Evolutionary conservation across 2,888 invertebrate species (phyloP), one percentile per base, ranked within the genome.

Genomic region (Melinaea menophilus): DNA sequence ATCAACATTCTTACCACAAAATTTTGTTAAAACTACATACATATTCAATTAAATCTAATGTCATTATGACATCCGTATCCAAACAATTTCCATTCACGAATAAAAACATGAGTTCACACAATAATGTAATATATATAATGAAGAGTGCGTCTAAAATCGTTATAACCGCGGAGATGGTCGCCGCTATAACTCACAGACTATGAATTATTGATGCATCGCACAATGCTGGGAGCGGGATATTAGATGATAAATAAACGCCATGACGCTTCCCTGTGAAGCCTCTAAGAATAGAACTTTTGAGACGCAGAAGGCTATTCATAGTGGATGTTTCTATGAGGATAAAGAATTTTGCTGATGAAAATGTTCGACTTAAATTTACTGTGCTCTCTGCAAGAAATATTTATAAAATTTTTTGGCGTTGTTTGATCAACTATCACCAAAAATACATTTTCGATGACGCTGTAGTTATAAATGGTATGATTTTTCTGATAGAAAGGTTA

Each of bases 161-260:
- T 80, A 81, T 81, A 82, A 80, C 81, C 81, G 70, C 69, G 67
- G 72, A 79, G 79, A 81, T 79, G 79, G 80, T 80, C 75, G 73
- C 69, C 70, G 77, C 77, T 74, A 84, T 86, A 85, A 85, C 79
- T 85, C 82, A 82, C 75, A 69, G 70, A 63, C 72, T 70, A 86
- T 86, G 86, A 86, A 86, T 86, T 86, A 86, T 86, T 85, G 85
- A 86, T 86, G 73, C 73, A 63, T 70, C 72, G 65, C 68, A 73
- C 75, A 72, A 73, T 73, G 69, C 73, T 66, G 68, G 66, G 69
- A 65, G 69, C 68, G 63, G 71, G 70, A 73, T 73, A 73, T 73
- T 70, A 73, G 71, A 72, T 72, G 75, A 76, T 75, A 76, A 74
- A 75, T 75, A 76, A 72, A 73, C 70, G 73, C 61, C 67, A 71